Evolutionary conservation across 2,888 invertebrate genomes (phyloP).

Genomic region (Holacanthella duospinosa): DNA sequence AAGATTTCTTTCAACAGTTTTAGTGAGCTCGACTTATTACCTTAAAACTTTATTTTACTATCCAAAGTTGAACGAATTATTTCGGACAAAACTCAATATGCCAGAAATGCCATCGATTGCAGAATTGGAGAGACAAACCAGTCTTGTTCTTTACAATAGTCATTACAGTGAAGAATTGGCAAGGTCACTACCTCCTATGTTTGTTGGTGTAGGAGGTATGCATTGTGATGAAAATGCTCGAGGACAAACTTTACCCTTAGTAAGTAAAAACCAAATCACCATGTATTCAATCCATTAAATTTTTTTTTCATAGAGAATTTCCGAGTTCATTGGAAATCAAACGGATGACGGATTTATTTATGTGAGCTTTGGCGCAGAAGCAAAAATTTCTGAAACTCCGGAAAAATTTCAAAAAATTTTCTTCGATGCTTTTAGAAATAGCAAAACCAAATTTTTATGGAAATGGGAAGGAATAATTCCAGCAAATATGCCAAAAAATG

Average conservation of each 20-base stretch:
- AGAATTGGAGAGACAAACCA: constrained; percentile 21
- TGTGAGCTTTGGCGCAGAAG: constrained; percentile 32
- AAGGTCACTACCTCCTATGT: no score
- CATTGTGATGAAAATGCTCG: no score
- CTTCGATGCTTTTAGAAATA: constrained; percentile 7
- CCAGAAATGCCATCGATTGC: constrained; percentile 16
- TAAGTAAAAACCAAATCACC: no score
- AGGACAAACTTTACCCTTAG: no score
- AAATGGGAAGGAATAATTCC: constrained; percentile 24
- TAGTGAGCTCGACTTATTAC: constrained; percentile 9
- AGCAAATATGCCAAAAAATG: constrained; percentile 19
- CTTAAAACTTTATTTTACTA: no score
- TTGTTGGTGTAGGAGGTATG: no score
- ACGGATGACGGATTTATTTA: constrained; percentile 30
- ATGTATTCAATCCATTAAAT: no score
- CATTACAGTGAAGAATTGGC: constrained; percentile 27
- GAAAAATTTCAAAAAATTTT: constrained; percentile 13
- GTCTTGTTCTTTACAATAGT: constrained; percentile 25
- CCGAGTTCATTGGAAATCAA: no score
- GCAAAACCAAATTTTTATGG: constrained; percentile 19
- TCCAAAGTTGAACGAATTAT: no score
- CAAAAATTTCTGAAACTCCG: constrained; percentile 26
- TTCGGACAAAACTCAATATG: no score
- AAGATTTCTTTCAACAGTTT: constrained; percentile 13
- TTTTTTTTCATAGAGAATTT: no score